Percentiles rank a stretch among this genome's conserved stretches.
Evolutionary conservation across 2,888 invertebrate genomes (phyloP).

Genomic region (Chorisops tibialis): DNA sequence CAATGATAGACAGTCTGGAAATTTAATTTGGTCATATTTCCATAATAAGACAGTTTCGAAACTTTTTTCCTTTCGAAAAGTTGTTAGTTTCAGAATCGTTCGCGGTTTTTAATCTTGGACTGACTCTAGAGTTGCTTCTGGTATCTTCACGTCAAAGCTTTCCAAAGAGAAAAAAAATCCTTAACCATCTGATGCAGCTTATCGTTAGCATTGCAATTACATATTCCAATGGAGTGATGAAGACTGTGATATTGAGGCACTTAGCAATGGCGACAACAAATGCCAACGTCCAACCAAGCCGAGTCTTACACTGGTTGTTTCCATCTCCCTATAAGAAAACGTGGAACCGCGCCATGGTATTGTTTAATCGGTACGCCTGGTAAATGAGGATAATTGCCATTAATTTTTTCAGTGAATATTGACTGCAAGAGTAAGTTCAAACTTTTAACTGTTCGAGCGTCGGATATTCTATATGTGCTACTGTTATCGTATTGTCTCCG

Average conservation of each 20-base stretch:
- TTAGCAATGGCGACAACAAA: neutral
- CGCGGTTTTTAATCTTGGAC: slow-evolving; percentile 25
- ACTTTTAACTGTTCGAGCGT: too few species aligned
- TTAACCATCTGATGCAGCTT: slow-evolving; percentile 9
- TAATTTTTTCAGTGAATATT: too few species aligned
- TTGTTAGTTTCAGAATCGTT: slow-evolving; percentile 29
- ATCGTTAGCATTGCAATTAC: neutral
- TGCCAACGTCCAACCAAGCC: neutral
- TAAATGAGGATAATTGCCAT: too few species aligned
- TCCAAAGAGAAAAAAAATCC: neutral
- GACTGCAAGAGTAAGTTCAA: too few species aligned
- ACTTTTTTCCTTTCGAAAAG: slow-evolving; percentile 12
- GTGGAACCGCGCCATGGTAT: too few species aligned
- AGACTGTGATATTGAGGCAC: neutral
- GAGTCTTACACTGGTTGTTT: neutral
- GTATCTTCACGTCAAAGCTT: slow-evolving; percentile 17
- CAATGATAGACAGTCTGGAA: slow-evolving; percentile 3
- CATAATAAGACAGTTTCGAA: slow-evolving; percentile 36
- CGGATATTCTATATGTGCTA: too few species aligned
- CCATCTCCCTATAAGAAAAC: too few species aligned
- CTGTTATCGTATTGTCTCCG: too few species aligned
- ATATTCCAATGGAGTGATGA: neutral
- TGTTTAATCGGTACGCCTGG: too few species aligned
- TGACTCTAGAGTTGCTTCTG: slow-evolving; percentile 9
- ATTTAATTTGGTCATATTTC: slow-evolving; percentile 31